Base-by-base conservation (phyloP, 1,140 invertebrate species). In the Physella acuta region DNA sequence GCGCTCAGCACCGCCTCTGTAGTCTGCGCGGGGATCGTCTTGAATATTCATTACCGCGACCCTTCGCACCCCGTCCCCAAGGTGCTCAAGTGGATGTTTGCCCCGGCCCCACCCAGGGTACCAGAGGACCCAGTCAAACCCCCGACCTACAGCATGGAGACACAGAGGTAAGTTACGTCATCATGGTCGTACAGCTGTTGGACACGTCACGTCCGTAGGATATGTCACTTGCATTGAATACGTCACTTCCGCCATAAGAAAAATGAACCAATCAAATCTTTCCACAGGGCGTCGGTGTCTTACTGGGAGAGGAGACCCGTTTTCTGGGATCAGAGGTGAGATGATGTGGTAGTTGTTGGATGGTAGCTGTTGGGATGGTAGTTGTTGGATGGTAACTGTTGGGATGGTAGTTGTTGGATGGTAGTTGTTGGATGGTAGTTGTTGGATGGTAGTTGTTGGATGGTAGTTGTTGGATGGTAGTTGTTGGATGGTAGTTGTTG, bases 1-100 rank as follows among this genome's bases (percentile, higher is more conserved):
- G 71, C 77, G 3, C 58, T 79, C 31, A 79, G 77, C 66, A 76
- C 76, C 28, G 56, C 76, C 3, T 79, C 77, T 5, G 77, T 79
- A 2, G 72, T 72, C 34, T 79, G 74, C 34, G 76, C 78, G 5
- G 78, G 76, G 0, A 56, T 77, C 8, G 78, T 79, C 0, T 71
- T 79, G 24, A 75, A 77, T 58, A 76, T 76, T 55, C 78, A 79
- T 56, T 76, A 79, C 44, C 61, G 71, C 17, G 75, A 75, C 49
- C 74, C 74, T 0, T 26, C 44, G 36, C 66, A 66, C 44, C 59
- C 74, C 16, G 70, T 75, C 5, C 74, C 74, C 39, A 34, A 30
- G 8, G 16, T 58, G 24, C 61, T 74, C n/a, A 70, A 67, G 30
- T 70, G 60, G 31, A 34, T 74, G 61, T 71, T 72, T 63, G 61